Percentiles rank a stretch among this genome's conserved stretches.
Conservation (phyloP, 35 echinoderm and acorn worm genomes). For the Ptychodera flava region DNA sequence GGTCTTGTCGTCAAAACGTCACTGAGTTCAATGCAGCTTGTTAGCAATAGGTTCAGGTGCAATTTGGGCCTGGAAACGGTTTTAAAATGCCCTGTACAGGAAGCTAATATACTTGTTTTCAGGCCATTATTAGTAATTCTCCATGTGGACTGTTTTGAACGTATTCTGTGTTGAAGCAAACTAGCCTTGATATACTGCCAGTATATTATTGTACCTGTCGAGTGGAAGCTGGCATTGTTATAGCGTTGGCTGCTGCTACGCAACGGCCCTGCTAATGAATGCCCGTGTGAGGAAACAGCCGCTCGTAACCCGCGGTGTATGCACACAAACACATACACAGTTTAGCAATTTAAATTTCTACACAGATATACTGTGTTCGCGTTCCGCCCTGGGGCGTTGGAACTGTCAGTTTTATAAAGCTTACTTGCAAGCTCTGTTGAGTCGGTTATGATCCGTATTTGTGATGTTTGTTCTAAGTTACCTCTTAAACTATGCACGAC, state of each 20-base stretch:
- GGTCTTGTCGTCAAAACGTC: too few species aligned
- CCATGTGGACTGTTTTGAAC: too few species aligned
- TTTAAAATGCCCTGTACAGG: not conserved
- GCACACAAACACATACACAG: not conserved
- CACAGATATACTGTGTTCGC: not conserved
- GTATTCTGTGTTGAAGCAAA: not conserved
- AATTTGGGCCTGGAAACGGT: not conserved
- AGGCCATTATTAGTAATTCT: not conserved
- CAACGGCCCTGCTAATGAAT: not conserved
- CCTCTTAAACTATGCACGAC: too few species aligned
- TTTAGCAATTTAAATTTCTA: not conserved
- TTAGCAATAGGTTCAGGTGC: too few species aligned
- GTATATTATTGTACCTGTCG: not conserved
- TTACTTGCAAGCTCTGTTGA: not conserved
- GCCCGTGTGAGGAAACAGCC: not conserved
- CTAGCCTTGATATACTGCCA: not conserved
- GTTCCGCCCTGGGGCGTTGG: not conserved
- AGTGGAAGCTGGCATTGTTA: not conserved
- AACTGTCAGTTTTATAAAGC: not conserved
- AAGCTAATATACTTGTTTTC: not conserved
- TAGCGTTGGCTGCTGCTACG: not conserved
- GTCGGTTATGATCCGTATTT: not conserved
- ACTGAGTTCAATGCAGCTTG: too few species aligned
- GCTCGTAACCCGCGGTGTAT: too few species aligned
- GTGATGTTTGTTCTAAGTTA: not conserved